These are phyloP conservation scores for Archips xylosteana DNA, from an alignment of 2,888 invertebrate genomes.

Conservation along the genomic window DNA sequence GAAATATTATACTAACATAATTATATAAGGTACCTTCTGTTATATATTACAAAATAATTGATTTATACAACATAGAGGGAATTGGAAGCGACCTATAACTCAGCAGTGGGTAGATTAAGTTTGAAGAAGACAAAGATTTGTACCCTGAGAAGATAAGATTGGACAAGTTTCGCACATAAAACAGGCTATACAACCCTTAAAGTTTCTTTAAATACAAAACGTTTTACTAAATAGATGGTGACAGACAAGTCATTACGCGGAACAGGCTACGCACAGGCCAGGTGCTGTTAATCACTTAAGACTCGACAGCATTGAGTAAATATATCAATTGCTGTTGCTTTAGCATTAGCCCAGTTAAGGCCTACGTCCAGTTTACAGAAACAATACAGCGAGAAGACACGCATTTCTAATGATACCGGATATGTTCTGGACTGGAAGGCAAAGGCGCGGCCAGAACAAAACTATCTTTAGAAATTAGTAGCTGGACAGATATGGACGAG, in stretches of 20 bases:
- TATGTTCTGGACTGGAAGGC: background rate
- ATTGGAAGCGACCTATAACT: too few species aligned
- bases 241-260: slow-evolving; percentile 7
- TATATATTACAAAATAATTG: too few species aligned
- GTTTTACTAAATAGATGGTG: background rate
- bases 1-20: background rate
- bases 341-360: slow-evolving; percentile 25
- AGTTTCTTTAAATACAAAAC: background rate
- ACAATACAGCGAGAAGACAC: background rate
- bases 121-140: too few species aligned
- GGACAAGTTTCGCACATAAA: background rate
- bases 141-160: background rate
- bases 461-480: background rate
- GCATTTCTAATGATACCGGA: slow-evolving; percentile 2
- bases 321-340: slow-evolving; percentile 35
- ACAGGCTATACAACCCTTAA: background rate
- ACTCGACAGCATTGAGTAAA: slow-evolving; percentile 12
- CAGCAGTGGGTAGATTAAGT: too few species aligned
- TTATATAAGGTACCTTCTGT: too few species aligned
- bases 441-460: background rate
- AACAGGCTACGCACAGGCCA: background rate
- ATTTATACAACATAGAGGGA: too few species aligned
- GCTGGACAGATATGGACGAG: background rate
- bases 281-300: slow-evolving; percentile 29
- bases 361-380: background rate